Evolutionary conservation across 2,797 vertebrate genomes (phyloP).

Genomic region (Neoniphon sammara): DNA sequence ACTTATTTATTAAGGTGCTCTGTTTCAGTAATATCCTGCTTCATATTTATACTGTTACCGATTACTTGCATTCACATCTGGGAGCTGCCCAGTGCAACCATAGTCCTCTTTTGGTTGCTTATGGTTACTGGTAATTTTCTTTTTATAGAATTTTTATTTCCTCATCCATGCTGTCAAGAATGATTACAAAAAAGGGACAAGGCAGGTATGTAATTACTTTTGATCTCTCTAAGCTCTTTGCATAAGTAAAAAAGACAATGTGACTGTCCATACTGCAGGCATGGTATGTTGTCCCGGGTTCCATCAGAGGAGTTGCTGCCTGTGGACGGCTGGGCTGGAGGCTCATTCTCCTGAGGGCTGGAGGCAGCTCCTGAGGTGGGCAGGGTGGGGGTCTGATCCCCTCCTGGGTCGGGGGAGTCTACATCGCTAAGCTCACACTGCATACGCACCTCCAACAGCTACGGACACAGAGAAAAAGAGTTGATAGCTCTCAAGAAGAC

Average conservation of each 20-base stretch:
- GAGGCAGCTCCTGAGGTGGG: conserved; percentile 86
- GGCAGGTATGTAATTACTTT: too few relatives aligned
- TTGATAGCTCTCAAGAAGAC: not conserved
- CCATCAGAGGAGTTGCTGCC: conserved; percentile 92
- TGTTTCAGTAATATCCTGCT: too few relatives aligned
- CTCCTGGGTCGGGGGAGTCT: conserved; percentile 88
- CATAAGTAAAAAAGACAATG: not conserved
- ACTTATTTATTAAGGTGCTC: too few relatives aligned
- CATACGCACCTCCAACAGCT: conserved; percentile 96
- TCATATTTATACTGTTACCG: not conserved
- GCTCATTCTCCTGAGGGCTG: conserved; percentile 88
- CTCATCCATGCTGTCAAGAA: too few relatives aligned
- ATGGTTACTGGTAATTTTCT: too few relatives aligned
- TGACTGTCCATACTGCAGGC: conserved; percentile 87
- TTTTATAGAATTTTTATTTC: not conserved
- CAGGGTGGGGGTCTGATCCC: conserved; percentile 87
- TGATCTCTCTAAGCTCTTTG: too few relatives aligned
- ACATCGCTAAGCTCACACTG: conserved; percentile 89
- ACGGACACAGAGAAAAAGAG: conserved; percentile 4
- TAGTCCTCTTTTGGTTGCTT: too few relatives aligned
- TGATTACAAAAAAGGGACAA: too few relatives aligned
- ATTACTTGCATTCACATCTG: not conserved
- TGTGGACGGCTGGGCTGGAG: conserved; percentile 87
- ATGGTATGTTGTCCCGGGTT: conserved; percentile 92
- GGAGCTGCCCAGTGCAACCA: too few relatives aligned